Evolutionary conservation across 2,888 invertebrate genomes (phyloP), one percentile per base, ranked within the genome.

Genomic region (Ptilodon capucinus): DNA sequence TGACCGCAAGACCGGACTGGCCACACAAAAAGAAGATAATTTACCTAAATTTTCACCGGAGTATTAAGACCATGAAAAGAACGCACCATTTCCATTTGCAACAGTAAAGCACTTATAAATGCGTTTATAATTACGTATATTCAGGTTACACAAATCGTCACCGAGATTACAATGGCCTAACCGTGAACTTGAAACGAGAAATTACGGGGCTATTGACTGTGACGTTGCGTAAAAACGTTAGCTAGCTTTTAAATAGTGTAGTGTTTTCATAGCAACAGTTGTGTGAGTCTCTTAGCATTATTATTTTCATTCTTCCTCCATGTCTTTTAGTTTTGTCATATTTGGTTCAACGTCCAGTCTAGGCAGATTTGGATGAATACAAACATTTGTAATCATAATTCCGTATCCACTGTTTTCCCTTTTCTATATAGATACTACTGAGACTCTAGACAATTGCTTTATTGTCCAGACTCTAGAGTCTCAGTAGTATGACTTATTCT

Each of bases 161-260:
- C 38, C 19, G 19, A 4, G 38, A 19, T 38, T n/a, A 36, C 43
- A 32, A 43, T 40, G 30, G 17, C 35, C 13, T 19, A 28, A 42
- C 40, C 45, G 45, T 42, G 42, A 49, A 49, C 36, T 30, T 21
- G 5, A 38, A 44, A 39, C 42, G 39, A 42, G 42, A 23, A 28
- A 19, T 44, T 25, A 40, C 35, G 39, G 44, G 23, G n/a, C 30
- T 42, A 41, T 23, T 46, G 48, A 44, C 48, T 14, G 32, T 32
- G 32, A 43, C 11, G 34, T 36, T 38, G 44, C 36, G 13, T 32
- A 7, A 32, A 32, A 32, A 14, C 13, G 32, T 14, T 28, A 25
- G 8, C 11, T 28, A 2, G 28, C 7, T 11, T 11, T 11, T 28
- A 2, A 8, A n/a, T n/a, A 11, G n/a, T n/a, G n/a, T n/a, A n/a